These are phyloP conservation scores for Danaus melanippus DNA, from an alignment of 1,140 invertebrate genomes.

Conservation along the genomic window DNA sequence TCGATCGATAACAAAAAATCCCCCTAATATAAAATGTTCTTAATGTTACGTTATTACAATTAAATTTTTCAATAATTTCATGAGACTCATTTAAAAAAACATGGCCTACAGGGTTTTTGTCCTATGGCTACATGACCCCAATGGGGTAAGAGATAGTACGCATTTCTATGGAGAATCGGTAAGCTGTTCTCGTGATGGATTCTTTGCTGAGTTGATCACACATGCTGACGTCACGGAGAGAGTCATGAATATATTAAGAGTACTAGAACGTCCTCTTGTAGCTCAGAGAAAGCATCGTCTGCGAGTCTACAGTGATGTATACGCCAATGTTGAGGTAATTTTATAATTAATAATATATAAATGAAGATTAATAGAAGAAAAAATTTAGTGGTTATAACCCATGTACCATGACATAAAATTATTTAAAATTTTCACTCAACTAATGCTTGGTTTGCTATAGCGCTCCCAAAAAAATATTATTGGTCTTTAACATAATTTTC, in stretches of 20 bases:
- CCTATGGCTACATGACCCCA: constrained; percentile 54
- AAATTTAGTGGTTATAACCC: too few relatives aligned
- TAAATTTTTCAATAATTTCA: neutral
- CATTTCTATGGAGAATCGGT: constrained; percentile 33
- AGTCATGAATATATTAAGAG: constrained; percentile 48
- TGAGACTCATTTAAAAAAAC: neutral
- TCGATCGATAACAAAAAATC: too few relatives aligned
- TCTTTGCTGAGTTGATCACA: constrained; percentile 52
- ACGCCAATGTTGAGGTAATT: constrained; percentile 54
- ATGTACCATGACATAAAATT: neutral
- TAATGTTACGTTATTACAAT: too few relatives aligned
- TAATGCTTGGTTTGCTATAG: neutral
- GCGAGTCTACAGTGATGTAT: constrained; percentile 51
- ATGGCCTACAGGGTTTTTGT: constrained; percentile 40
- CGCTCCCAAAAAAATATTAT: neutral
- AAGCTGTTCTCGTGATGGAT: constrained; percentile 48
- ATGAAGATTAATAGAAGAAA: too few relatives aligned
- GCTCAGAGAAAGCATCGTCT: constrained; percentile 38
- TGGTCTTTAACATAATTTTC: neutral
- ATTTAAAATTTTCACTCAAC: neutral
- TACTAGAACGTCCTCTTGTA: constrained; percentile 52
- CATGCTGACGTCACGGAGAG: constrained; percentile 53
- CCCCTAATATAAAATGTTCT: too few relatives aligned
- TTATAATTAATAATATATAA: neutral
- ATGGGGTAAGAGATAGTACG: constrained; percentile 48